These are phyloP conservation scores for Karalla daura DNA, from an alignment of 2,797 vertebrate genomes.

Conservation along the genomic window DNA sequence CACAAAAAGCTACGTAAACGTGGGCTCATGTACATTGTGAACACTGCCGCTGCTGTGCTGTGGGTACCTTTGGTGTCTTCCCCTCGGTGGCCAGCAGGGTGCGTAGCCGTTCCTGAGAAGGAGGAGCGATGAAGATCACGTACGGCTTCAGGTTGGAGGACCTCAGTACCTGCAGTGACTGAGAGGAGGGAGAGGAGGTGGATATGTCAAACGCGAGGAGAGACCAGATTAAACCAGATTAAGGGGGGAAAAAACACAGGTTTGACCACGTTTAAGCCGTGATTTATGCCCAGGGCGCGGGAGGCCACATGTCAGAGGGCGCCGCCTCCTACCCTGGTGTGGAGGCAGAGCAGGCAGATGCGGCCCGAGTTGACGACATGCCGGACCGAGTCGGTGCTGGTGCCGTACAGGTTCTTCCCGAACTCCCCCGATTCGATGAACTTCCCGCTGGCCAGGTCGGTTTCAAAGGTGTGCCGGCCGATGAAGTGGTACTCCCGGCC, in stretches of 20 bases:
- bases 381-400: constrained; percentile 91
- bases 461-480: constrained; percentile 89
- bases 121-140: constrained; percentile 95
- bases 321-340: constrained; percentile 87
- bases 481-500: constrained; percentile 95
- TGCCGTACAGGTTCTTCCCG: constrained; percentile 95
- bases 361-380: constrained; percentile 94
- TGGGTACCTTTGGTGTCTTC: constrained; percentile 92
- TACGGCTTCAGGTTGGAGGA: constrained; percentile 97
- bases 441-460: constrained; percentile 89
- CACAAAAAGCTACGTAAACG: too few relatives aligned
- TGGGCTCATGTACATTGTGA: background rate
- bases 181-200: constrained; percentile 22
- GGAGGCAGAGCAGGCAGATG: constrained; percentile 93
- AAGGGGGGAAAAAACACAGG: background rate
- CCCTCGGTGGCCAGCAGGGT: constrained; percentile 92
- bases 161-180: constrained; percentile 92
- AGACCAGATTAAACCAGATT: background rate
- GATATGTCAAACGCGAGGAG: background rate
- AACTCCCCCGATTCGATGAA: constrained; percentile 96
- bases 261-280: background rate
- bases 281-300: constrained; percentile 11
- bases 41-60: background rate
- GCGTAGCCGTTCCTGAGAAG: constrained; percentile 94
- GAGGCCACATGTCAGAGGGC: constrained; percentile 15